phyloP scores from a whole-genome alignment of 2,888 invertebrate genomes.

The Opisthograptis luteolata region DNA sequence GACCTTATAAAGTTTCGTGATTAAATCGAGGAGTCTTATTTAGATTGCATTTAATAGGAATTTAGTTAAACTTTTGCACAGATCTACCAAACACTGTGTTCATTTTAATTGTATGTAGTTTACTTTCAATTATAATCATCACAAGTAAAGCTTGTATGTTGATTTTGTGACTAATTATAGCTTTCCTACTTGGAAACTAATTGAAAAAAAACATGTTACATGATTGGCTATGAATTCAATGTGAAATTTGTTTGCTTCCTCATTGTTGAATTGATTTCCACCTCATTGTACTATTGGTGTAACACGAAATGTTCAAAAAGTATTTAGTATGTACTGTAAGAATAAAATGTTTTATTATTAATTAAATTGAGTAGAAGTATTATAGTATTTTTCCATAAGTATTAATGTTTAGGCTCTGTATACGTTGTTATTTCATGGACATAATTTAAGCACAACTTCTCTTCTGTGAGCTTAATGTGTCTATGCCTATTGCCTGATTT shows the following conservation, averaged over 20 bases:
- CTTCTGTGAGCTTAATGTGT: conserved; percentile 39
- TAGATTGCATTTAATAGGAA: conserved; percentile 63
- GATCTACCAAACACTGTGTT: conserved; percentile 71
- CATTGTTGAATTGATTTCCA: too few relatives aligned
- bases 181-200: too few relatives aligned
- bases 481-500: conserved; percentile 36
- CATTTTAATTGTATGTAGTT: conserved; percentile 39
- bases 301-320: too few relatives aligned
- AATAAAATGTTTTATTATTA: too few relatives aligned
- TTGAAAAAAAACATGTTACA: too few relatives aligned
- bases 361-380: neutral
- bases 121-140: conserved; percentile 2
- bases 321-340: neutral
- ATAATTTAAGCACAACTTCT: conserved; percentile 43
- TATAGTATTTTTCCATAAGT: conserved; percentile 4
- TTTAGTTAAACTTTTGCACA: conserved; percentile 54
- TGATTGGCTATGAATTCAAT: too few relatives aligned
- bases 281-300: too few relatives aligned
- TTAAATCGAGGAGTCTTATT: conserved; percentile 39
- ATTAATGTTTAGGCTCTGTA: conserved; percentile 7
- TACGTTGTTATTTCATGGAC: conserved; percentile 10
- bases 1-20: conserved; percentile 12
- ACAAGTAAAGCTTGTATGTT: too few relatives aligned
- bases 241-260: too few relatives aligned
- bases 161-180: too few relatives aligned